Conservation (phyloP, 2,888 invertebrate species). For the Oscheius onirici region DNA sequence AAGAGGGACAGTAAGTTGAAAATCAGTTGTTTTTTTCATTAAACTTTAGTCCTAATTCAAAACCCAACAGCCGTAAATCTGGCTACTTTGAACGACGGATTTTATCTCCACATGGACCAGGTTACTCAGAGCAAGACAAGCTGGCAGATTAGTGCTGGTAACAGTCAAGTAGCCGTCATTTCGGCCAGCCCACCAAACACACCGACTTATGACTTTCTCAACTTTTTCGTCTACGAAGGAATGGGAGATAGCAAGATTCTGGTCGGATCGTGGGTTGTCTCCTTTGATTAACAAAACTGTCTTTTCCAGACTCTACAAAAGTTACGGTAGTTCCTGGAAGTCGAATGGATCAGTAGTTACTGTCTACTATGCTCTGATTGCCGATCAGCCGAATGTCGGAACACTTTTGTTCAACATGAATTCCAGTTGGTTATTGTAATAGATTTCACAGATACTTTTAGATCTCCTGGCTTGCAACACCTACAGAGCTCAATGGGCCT, state of each 20-base stretch:
- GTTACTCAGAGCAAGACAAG: neutral
- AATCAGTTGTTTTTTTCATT: neutral
- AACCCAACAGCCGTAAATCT: neutral
- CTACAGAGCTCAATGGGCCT: neutral
- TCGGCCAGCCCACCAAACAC: neutral
- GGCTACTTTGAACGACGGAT: neutral
- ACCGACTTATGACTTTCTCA: neutral
- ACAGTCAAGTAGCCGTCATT: neutral
- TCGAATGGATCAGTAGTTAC: neutral
- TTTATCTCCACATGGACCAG: neutral
- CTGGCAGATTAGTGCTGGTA: neutral
- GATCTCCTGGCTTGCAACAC: neutral
- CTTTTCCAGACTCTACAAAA: neutral
- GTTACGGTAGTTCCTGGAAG: neutral
- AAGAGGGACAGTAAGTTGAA: too few species aligned
- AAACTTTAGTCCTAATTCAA: neutral
- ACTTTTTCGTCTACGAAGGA: neutral
- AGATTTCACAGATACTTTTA: neutral
- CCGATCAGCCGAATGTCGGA: neutral
- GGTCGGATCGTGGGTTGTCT: neutral
- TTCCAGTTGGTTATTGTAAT: neutral
- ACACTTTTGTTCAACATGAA: neutral
- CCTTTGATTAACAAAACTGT: neutral
- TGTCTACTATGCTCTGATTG: neutral
- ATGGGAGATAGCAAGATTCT: neutral